Base-by-base conservation (phyloP, 2,113 vertebrate species). In the Coptodon bakossiorum region DNA sequence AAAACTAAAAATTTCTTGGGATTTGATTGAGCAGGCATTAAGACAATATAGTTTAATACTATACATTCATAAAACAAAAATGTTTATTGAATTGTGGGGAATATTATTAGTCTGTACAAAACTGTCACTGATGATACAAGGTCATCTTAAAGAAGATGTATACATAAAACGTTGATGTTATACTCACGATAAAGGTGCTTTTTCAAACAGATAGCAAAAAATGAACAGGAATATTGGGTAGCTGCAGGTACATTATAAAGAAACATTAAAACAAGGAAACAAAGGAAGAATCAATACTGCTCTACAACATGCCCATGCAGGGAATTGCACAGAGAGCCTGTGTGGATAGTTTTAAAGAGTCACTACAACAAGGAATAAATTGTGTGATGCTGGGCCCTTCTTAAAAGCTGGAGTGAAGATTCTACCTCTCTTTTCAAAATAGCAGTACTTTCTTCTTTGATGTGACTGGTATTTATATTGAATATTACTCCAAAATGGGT, bases 241-340 rank as follows among this genome's bases (percentile, higher is more conserved):
- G n/a, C 76, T 86, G 50, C 24, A 50, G 36, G 71, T 53, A 38
- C 40, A 59, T 68, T 66, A 45, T 76, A 66, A 87, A 81, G 24
- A 19, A 79, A 61, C 82, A 43, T 59, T 38, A 80, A 63, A 76
- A 84, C 83, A 84, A 80, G 45, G 50, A 86, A 93, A 90, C 36
- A 81, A 82, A 93, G 53, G 38, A 68, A 83, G 40, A 92, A 93
- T 91, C 92, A 84, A 86, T 93, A 63, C 7, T 52, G 22, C 38
- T 90, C 63, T 90, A 83, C 34, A 85, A 57, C 81, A 56, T 38
- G 38, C 38, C 17, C 73, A 50, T 57, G 82, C 53, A 71, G 57
- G 9, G 29, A 54, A 87, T 66, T 83, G 53, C 53, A 80, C 57
- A 54, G 80, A 82, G 53, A 66, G 68, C 31, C 38, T 40, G 13